Evolutionary conservation across 2,888 invertebrate species (phyloP).

Genomic region (Bombylius major): DNA sequence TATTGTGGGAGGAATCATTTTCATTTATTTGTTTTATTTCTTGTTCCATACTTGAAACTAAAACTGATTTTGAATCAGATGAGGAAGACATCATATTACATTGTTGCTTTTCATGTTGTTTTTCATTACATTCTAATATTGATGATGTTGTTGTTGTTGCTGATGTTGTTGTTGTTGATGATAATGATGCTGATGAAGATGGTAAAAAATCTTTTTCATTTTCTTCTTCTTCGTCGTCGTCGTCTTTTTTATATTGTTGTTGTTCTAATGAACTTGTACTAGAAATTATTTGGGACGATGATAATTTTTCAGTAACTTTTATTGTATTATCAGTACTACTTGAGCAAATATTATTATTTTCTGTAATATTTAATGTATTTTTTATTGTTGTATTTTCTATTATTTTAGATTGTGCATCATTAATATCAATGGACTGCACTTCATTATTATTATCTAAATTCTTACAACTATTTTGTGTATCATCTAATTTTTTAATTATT

Average conservation of each 20-base stretch:
- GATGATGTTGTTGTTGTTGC: neutral
- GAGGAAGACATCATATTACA: neutral
- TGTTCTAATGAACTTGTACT: constrained; percentile 4
- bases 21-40: neutral
- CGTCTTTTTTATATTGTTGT: neutral
- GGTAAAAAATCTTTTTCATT: neutral
- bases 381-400: neutral
- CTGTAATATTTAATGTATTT: neutral
- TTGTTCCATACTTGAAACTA: neutral
- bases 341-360: neutral
- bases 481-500: neutral
- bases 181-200: neutral
- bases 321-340: neutral
- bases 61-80: neutral
- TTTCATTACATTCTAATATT: neutral
- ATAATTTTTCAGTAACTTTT: neutral
- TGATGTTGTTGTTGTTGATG: neutral
- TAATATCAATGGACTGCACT: neutral
- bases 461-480: neutral
- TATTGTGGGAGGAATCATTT: neutral
- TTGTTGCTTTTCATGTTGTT: neutral
- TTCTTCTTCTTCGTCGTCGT: no score
- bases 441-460: neutral
- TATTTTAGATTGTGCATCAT: neutral
- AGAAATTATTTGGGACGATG: constrained; percentile 4